Evolutionary conservation across 1,140 invertebrate species (phyloP), one percentile per base, ranked within the genome.

Genomic region (Paraescarpia echinospica): DNA sequence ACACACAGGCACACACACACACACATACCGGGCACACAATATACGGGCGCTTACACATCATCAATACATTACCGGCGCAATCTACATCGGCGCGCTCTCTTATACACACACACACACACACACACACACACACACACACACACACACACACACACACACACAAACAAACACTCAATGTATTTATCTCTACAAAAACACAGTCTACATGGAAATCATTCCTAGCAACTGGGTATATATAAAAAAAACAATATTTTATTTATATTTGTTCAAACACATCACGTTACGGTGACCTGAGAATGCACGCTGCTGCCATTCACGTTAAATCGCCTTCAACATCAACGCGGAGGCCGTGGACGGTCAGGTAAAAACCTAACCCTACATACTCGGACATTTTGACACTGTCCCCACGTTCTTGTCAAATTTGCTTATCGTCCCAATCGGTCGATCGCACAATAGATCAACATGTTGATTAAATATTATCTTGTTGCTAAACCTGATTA

Each of bases 391-490:
- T 77, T 77, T 31, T 77, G 59, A 77, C 59, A 77, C 59, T 4
- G 59, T 77, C 59, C 59, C 59, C 2, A 31, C 4, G 59, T 18
- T 12, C 12, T 77, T 6, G 59, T 77, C 9, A 77, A 77, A 77
- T 77, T 77, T 77, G 59, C 59, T 77, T 77, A 77, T 77, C 59
- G 59, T 77, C 59, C 59, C 59, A 77, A 77, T 77, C 59, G 59
- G 59, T 77, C 59, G 59, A 31, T 4, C 59, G 9, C 59, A 27
- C 59, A 22, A 12, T 27, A 18, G 59, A 77, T 77, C 59, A 77
- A 77, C 59, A 77, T 77, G 59, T 77, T 77, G 59, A 77, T 77
- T 6, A 77, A 77, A 77, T 77, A 27, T 77, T 77, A 77, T 77
- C 59, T 77, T 77, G 59, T 77, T 77, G 59, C 59, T 77, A 77